phyloP scores from a whole-genome alignment of 2,113 vertebrate genomes.

The Saccopteryx leptura region DNA sequence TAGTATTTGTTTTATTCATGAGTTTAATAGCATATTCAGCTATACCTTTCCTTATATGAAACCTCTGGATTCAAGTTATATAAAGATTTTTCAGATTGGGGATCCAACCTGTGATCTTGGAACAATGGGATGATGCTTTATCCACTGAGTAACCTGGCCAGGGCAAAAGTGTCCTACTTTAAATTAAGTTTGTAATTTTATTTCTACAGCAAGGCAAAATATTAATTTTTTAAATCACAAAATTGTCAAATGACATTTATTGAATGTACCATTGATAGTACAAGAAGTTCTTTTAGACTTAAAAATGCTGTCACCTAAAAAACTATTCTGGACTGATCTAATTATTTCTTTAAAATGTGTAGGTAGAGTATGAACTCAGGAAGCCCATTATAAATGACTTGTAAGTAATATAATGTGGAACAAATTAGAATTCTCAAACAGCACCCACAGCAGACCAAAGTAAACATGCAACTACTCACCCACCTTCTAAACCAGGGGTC shows the following conservation, averaged over 20 bases:
- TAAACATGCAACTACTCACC: background rate
- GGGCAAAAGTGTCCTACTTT: background rate
- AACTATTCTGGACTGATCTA: conserved; percentile 11
- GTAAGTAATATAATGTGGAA: background rate
- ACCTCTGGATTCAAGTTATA: background rate
- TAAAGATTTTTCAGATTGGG: conserved; percentile 37
- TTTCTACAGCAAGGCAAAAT: conserved; percentile 38
- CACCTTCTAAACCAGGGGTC: conserved; percentile 59
- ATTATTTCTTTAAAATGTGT: background rate
- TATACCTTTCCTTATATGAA: background rate
- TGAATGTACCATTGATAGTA: background rate
- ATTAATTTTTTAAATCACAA: conserved; percentile 20
- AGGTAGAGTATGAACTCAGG: background rate
- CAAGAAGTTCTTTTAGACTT: conserved; percentile 11
- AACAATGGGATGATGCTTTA: too few species aligned
- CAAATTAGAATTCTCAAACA: background rate
- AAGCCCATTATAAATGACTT: background rate
- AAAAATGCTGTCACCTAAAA: conserved; percentile 8
- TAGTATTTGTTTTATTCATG: background rate
- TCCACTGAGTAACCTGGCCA: too few species aligned
- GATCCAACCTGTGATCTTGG: too few species aligned
- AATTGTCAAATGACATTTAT: conserved; percentile 21
- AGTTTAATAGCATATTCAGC: background rate
- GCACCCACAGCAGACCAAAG: background rate
- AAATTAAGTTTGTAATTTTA: conserved; percentile 55